A percentile compares a stretch with the other conserved stretches of the same genome.
Conservation (phyloP, 2,888 invertebrate genomes). For the Nephrotoma appendiculata region DNA sequence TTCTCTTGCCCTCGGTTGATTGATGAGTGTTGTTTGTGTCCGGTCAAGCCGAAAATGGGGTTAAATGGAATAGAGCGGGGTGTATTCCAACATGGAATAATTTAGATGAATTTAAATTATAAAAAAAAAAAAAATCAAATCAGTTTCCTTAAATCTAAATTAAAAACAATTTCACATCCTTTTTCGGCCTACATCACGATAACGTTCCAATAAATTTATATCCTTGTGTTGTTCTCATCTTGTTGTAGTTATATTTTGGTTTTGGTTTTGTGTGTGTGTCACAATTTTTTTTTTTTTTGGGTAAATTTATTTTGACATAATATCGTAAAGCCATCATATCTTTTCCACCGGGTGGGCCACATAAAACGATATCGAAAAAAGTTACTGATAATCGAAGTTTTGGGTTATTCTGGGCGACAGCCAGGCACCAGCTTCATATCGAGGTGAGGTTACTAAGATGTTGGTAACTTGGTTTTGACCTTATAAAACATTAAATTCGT, state of each 20-base stretch:
- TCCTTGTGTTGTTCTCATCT: too few relatives aligned
- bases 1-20: not conserved
- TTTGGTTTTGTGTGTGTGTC: not conserved
- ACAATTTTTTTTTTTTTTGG: not conserved
- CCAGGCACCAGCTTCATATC: too few relatives aligned
- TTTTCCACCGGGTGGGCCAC: not conserved
- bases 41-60: not conserved
- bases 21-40: not conserved
- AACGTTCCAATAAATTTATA: not conserved
- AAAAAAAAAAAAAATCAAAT: not conserved
- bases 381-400: too few relatives aligned
- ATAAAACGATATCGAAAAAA: too few relatives aligned
- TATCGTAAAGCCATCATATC: not conserved
- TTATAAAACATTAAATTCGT: too few relatives aligned
- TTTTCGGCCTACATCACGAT: not conserved
- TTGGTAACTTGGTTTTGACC: too few relatives aligned
- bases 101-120: not conserved
- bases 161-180: not conserved
- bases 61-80: not conserved
- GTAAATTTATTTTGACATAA: not conserved
- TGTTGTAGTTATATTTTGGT: not conserved
- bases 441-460: too few relatives aligned
- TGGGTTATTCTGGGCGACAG: too few relatives aligned
- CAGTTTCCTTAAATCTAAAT: not conserved
- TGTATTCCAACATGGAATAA: not conserved